A percentile compares a stretch with the other conserved stretches of the same genome.
Evolutionary conservation across 2,113 vertebrate genomes (phyloP).

Genomic region (Jacana jacana): DNA sequence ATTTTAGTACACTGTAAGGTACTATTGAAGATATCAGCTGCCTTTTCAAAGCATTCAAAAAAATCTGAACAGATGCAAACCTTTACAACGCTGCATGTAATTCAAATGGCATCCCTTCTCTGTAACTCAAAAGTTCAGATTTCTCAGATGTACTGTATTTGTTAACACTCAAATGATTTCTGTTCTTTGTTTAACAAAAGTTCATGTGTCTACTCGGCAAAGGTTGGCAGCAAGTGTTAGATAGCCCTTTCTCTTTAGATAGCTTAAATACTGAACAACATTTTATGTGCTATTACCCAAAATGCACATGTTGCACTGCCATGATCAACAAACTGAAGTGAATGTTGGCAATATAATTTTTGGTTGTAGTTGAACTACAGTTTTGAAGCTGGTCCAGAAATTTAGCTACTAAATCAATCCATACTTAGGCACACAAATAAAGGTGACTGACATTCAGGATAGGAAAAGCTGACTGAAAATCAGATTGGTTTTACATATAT

Average conservation of each 20-base stretch:
- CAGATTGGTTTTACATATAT: not conserved
- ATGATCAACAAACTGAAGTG: not conserved
- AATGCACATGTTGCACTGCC: not conserved
- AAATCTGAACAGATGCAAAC: not conserved
- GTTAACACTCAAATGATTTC: not conserved
- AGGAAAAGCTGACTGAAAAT: not conserved
- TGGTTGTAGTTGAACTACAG: not conserved
- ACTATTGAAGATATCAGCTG: not conserved
- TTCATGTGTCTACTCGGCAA: not conserved
- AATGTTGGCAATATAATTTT: not conserved
- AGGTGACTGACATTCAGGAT: not conserved
- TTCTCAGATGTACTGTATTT: not conserved
- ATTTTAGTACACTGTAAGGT: not conserved
- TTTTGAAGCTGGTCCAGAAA: not conserved
- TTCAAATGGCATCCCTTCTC: not conserved
- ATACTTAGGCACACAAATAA: not conserved
- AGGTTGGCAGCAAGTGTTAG: not conserved
- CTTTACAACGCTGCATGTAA: not conserved
- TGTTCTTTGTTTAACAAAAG: not conserved
- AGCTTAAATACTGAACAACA: not conserved
- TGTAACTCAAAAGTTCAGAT: not conserved
- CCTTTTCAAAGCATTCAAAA: not conserved
- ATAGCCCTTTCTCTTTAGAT: not conserved
- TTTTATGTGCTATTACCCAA: not conserved
- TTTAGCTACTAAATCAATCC: not conserved